phyloP scores from a whole-genome alignment of 1,140 invertebrate genomes.

The Drosophila kanapiae region DNA sequence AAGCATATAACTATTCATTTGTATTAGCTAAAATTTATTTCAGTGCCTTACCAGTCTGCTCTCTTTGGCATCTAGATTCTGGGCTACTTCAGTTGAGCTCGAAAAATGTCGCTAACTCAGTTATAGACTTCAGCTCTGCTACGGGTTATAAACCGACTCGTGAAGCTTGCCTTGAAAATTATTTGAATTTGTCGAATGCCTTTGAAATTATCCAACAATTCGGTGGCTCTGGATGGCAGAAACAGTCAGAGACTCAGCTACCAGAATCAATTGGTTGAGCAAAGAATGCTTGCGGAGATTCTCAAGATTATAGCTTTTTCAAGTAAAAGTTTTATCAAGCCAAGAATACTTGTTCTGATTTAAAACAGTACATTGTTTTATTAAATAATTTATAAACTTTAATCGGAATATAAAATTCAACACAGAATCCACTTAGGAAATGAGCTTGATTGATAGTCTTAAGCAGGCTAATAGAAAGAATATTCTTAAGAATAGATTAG shows the following conservation, averaged over 20 bases:
- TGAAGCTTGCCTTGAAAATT: conserved; percentile 39
- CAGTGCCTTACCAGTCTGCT: conserved; percentile 16
- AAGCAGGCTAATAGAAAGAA: no score
- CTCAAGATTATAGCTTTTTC: neutral
- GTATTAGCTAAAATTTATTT: neutral
- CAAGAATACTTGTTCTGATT: neutral
- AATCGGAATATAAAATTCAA: no score
- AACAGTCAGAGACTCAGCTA: neutral
- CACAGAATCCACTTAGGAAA: no score
- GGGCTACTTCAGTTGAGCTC: conserved; percentile 30
- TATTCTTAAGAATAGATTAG: no score
- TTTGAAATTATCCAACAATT: conserved; percentile 31
- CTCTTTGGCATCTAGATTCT: conserved; percentile 36
- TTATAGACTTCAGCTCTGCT: conserved; percentile 22
- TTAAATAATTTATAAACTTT: neutral
- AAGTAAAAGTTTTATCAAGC: no score
- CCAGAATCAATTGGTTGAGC: neutral
- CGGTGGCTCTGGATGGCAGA: conserved; percentile 12
- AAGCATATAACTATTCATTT: neutral
- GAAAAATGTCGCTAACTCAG: conserved; percentile 59
- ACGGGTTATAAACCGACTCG: conserved; percentile 30
- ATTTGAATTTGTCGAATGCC: conserved; percentile 37
- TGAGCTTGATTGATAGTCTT: no score
- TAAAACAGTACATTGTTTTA: neutral
- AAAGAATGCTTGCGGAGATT: conserved; percentile 1